Evolutionary conservation across 37 sponge, comb jelly and placozoan genomes (phyloP), one percentile per base, ranked within the genome.

Genomic region (Spongia lamella): DNA sequence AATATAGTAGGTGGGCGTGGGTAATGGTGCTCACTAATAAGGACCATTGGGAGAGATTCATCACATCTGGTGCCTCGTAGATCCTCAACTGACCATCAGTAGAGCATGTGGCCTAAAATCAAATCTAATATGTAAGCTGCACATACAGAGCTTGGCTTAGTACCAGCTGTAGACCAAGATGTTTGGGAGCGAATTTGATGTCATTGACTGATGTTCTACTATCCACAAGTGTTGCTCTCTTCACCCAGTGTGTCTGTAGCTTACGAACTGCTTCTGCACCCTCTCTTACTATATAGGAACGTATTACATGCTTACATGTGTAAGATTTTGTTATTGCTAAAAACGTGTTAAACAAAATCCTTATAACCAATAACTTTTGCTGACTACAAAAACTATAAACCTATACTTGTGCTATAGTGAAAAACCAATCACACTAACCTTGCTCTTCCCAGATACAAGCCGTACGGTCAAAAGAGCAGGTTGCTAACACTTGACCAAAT

Each of bases 361-460:
- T n/a, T n/a, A n/a, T n/a, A n/a, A n/a, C n/a, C n/a, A n/a, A n/a
- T n/a, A n/a, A n/a, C n/a, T n/a, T n/a, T n/a, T n/a, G n/a, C n/a
- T n/a, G n/a, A n/a, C n/a, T n/a, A n/a, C n/a, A n/a, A n/a, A n/a
- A n/a, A n/a, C n/a, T n/a, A n/a, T n/a, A n/a, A n/a, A n/a, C n/a
- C n/a, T n/a, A n/a, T n/a, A n/a, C n/a, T n/a, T n/a, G n/a, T n/a
- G n/a, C n/a, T n/a, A n/a, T n/a, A n/a, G n/a, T n/a, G n/a, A n/a
- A n/a, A n/a, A n/a, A n/a, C n/a, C n/a, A n/a, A n/a, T n/a, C 47
- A 43, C 7, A 9, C 79, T n/a, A 17, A 85, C 94, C 84, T 78
- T 95, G 92, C 43, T 95, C 96, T 70, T 98, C 95, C 99, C 99
- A 98, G 63, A 98, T 84, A 39, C 78, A 77, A 37, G 92, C 93